Percentiles rank a stretch among this genome's conserved stretches.
Conservation (phyloP, 2,113 vertebrate species). For the Bubo blakistoni region DNA sequence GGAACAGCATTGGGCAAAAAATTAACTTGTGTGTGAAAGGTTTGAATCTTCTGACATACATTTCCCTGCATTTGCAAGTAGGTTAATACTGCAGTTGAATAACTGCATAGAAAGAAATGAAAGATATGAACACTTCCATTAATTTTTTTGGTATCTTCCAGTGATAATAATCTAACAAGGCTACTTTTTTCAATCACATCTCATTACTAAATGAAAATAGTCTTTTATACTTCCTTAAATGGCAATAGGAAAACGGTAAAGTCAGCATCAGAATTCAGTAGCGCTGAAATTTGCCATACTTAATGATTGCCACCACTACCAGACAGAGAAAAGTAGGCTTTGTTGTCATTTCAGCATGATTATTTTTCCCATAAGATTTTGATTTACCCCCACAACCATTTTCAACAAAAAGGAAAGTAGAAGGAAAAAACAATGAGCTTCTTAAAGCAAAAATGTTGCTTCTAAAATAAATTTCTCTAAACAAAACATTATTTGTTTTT, state of each 20-base stretch:
- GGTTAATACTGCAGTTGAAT: neutral
- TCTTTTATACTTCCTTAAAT: neutral
- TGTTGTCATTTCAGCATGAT: neutral
- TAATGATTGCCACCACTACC: neutral
- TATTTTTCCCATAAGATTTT: neutral
- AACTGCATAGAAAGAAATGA: neutral
- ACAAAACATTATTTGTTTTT: neutral
- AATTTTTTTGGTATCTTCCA: neutral
- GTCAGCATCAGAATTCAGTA: neutral
- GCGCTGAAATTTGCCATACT: neutral
- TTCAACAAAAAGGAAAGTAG: neutral
- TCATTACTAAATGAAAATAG: constrained; percentile 20
- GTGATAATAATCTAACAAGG: neutral
- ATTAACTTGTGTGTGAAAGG: neutral
- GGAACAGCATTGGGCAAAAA: neutral
- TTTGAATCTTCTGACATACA: constrained; percentile 26
- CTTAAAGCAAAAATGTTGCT: neutral
- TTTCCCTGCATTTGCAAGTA: neutral
- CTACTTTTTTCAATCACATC: neutral
- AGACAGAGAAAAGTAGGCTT: neutral
- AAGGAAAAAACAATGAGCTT: neutral
- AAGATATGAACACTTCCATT: neutral
- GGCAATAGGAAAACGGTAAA: neutral
- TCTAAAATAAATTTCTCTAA: neutral
- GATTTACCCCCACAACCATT: neutral